These are phyloP conservation scores for Lepeophtheirus nordmannii DNA, from an alignment of 2,888 invertebrate genomes.

Conservation along the genomic window DNA sequence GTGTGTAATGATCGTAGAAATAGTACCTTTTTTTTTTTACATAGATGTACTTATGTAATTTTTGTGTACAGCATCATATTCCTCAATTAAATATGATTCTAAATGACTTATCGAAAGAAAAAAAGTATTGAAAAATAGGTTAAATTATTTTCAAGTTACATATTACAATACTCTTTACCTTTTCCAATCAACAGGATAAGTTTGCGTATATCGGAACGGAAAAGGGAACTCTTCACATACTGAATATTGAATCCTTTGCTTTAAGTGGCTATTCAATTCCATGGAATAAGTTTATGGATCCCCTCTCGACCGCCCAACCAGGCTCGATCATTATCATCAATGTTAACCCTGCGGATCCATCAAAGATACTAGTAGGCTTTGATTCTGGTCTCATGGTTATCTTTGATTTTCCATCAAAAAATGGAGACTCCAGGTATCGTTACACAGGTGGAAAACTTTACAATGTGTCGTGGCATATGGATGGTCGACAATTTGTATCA, in stretches of 20 bases:
- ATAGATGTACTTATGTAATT: no score
- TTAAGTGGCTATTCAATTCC: constrained; percentile 97
- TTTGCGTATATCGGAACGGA: constrained; percentile 98
- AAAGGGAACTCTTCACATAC: constrained; percentile 91
- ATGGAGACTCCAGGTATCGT: constrained; percentile 38
- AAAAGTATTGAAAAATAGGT: no score
- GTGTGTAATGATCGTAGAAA: no score
- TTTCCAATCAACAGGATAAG: constrained; percentile 63
- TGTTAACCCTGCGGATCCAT: constrained; percentile 26
- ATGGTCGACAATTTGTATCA: constrained; percentile 91
- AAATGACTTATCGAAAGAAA: no score
- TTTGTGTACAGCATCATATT: no score
- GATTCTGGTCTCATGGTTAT: constrained; percentile 83
- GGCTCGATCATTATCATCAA: constrained; percentile 1
- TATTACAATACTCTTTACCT: no score
- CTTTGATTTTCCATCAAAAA: constrained; percentile 70
- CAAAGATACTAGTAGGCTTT: constrained; percentile 82
- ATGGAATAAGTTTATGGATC: constrained; percentile 99
- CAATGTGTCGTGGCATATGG: constrained; percentile 89
- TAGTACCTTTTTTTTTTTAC: no score
- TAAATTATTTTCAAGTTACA: no score
- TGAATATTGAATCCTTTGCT: constrained; percentile 86
- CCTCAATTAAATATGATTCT: no score
- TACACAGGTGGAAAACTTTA: constrained; percentile 57
- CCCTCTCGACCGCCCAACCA: constrained; percentile 33